Evolutionary conservation across 1,140 invertebrate genomes (phyloP).

Genomic region (Manduca sexta): DNA sequence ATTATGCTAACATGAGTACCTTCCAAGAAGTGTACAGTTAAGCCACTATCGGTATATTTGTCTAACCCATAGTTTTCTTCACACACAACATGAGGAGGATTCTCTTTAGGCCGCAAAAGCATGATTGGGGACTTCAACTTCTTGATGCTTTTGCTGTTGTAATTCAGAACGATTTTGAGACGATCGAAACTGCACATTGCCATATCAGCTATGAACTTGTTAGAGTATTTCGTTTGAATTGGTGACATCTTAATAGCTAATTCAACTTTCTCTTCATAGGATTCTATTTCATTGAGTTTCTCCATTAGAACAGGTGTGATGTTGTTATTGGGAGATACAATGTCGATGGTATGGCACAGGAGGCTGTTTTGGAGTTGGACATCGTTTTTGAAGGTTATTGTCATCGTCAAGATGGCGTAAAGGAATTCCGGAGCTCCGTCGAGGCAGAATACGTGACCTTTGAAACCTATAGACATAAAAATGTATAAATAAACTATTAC

Average conservation of each 20-base stretch:
- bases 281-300: slow-evolving; percentile 73
- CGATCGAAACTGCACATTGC: slow-evolving; percentile 72
- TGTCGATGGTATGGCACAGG: slow-evolving; percentile 68
- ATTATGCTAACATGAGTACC: slow-evolving; percentile 83
- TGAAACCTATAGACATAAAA: slow-evolving; percentile 49
- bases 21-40: slow-evolving; percentile 75
- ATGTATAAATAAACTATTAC: not conserved
- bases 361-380: slow-evolving; percentile 73
- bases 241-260: slow-evolving; percentile 41
- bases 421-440: slow-evolving; percentile 76
- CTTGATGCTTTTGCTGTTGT: slow-evolving; percentile 54
- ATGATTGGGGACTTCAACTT: slow-evolving; percentile 75
- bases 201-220: slow-evolving; percentile 66
- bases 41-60: slow-evolving; percentile 60
- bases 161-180: slow-evolving; percentile 73
- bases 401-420: slow-evolving; percentile 57
- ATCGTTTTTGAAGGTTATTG: slow-evolving; percentile 60
- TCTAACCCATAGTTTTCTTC: slow-evolving; percentile 80
- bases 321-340: slow-evolving; percentile 71
- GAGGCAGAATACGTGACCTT: slow-evolving; percentile 73
- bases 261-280: slow-evolving; percentile 70
- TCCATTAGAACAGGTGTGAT: slow-evolving; percentile 57
- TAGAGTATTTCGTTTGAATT: slow-evolving; percentile 59
- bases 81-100: slow-evolving; percentile 56
- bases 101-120: slow-evolving; percentile 77